These are phyloP conservation scores for Tricholaema leucomelas DNA, from an alignment of 2,113 vertebrate genomes.

Conservation along the genomic window DNA sequence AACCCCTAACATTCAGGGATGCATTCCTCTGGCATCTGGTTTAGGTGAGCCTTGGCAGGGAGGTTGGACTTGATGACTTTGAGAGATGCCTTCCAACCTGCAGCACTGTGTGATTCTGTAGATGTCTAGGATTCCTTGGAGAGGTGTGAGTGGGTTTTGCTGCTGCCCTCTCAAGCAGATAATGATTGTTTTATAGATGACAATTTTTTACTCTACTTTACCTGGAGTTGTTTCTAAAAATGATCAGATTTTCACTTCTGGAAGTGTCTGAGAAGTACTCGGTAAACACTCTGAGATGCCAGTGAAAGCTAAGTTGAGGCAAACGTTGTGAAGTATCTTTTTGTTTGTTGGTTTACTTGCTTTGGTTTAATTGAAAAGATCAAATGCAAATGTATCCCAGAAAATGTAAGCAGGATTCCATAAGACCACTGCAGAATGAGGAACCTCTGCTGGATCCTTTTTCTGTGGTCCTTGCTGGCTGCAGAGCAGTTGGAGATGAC, in stretches of 20 bases:
- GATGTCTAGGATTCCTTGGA: neutral
- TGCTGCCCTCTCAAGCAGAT: neutral
- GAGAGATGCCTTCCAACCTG: too few relatives aligned
- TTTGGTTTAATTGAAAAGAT: neutral
- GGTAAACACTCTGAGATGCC: neutral
- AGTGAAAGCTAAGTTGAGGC: neutral
- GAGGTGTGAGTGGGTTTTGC: conserved; percentile 12
- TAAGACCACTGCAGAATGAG: neutral
- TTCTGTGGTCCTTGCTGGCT: neutral
- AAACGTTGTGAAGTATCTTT: neutral
- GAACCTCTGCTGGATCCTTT: neutral
- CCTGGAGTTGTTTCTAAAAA: conserved; percentile 25
- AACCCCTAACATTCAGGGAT: too few relatives aligned
- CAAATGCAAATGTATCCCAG: neutral
- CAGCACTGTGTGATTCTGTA: too few relatives aligned
- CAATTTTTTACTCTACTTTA: conserved; percentile 20
- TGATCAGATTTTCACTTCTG: neutral
- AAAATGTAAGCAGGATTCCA: neutral
- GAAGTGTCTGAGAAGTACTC: neutral
- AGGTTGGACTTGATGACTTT: too few relatives aligned
- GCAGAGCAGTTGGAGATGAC: too few relatives aligned
- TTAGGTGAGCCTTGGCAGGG: too few relatives aligned
- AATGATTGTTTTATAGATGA: neutral
- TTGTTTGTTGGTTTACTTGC: neutral
- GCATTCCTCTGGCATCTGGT: too few relatives aligned